phyloP scores from a whole-genome alignment of 2,888 invertebrate species.

The Miltochrista miniata region DNA sequence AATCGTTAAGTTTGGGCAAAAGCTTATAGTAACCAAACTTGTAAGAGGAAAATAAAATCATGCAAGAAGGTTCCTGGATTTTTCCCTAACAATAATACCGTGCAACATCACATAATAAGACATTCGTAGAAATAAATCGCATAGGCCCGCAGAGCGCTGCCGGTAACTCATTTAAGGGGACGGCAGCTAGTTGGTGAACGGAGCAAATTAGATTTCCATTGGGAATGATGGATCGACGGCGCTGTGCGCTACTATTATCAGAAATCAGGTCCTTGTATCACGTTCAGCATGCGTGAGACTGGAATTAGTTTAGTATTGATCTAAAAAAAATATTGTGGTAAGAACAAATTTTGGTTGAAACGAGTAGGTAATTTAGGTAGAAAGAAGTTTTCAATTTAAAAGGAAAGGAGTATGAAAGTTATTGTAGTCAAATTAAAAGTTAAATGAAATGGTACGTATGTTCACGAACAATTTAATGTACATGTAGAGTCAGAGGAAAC shows the following conservation, averaged over 20 bases:
- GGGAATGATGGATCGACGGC: constrained; percentile 69
- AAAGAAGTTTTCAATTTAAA: too few relatives aligned
- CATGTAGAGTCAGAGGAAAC: too few relatives aligned
- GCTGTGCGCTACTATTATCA: constrained; percentile 30
- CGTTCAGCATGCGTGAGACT: constrained; percentile 5
- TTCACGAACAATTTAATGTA: too few relatives aligned
- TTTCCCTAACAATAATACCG: neutral
- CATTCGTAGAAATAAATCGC: constrained; percentile 62
- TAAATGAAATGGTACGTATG: too few relatives aligned
- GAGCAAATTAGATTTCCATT: constrained; percentile 76
- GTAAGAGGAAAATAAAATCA: too few relatives aligned
- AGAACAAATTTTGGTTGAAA: too few relatives aligned
- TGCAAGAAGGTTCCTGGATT: too few relatives aligned
- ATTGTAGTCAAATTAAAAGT: too few relatives aligned
- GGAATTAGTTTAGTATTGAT: neutral
- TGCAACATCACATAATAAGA: constrained; percentile 24
- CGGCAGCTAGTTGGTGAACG: constrained; percentile 61
- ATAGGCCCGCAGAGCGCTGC: constrained; percentile 51
- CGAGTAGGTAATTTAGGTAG: too few relatives aligned
- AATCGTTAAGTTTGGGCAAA: too few relatives aligned
- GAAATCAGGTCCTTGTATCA: constrained; percentile 49
- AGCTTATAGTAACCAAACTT: too few relatives aligned
- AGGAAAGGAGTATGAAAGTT: too few relatives aligned
- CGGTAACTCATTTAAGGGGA: constrained; percentile 68
- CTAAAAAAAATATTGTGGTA: neutral